A percentile compares a stretch with the other conserved stretches of the same genome.
Evolutionary conservation across 2,113 vertebrate genomes (phyloP).

Genomic region (Dipodomys spectabilis): DNA sequence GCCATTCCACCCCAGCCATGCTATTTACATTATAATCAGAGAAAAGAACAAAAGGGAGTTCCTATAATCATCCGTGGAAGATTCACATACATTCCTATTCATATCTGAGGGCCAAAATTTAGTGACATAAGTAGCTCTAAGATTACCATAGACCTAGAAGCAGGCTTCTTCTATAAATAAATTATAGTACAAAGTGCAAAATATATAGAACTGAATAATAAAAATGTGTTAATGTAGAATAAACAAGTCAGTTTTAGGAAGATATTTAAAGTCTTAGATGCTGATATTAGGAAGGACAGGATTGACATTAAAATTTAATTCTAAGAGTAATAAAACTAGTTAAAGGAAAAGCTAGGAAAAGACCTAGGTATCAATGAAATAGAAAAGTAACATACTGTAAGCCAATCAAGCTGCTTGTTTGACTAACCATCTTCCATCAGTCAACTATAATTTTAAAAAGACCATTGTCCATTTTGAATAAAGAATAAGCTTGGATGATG

Average conservation of each 20-base stretch:
- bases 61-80: background rate
- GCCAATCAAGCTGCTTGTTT: background rate
- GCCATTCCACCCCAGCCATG: background rate
- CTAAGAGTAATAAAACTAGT: background rate
- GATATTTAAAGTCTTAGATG: background rate
- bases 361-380: background rate
- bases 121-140: background rate
- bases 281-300: background rate
- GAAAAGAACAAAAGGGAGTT: background rate
- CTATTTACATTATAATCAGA: background rate
- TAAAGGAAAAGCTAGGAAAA: background rate
- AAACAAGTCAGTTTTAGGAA: background rate
- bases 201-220: background rate
- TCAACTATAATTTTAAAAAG: background rate
- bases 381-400: background rate
- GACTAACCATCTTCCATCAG: background rate
- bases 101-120: background rate
- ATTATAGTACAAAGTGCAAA: background rate
- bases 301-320: background rate
- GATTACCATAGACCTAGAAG: conserved; percentile 36
- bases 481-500: background rate
- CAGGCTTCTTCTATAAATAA: background rate
- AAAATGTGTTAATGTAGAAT: background rate
- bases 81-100: background rate
- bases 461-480: background rate